Conservation (phyloP, 1,140 invertebrate genomes). For the Nephotettix cincticeps region DNA sequence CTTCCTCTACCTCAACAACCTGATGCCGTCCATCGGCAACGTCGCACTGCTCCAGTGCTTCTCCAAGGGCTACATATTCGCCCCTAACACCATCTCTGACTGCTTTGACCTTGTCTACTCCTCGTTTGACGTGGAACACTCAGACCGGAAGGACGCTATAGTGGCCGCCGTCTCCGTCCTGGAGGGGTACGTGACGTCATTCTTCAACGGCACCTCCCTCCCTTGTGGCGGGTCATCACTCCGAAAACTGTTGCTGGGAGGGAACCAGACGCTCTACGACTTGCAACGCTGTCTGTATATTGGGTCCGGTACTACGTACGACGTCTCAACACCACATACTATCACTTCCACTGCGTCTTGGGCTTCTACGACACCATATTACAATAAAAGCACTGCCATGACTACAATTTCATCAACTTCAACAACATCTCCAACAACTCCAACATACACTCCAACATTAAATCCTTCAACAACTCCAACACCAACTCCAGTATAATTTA, state of each 20-base stretch:
- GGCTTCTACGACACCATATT: too few species aligned
- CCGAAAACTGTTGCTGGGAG: neutral
- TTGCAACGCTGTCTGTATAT: neutral
- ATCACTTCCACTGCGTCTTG: neutral
- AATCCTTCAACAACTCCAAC: too few species aligned
- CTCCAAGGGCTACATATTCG: neutral
- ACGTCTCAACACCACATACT: neutral
- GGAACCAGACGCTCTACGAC: neutral
- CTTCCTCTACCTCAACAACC: neutral
- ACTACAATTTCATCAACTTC: too few species aligned
- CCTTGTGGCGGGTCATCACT: neutral
- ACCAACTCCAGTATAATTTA: too few species aligned
- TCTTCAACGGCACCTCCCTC: neutral
- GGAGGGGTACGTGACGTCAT: neutral
- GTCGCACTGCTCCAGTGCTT: neutral
- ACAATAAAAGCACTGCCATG: too few species aligned
- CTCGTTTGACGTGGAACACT: neutral
- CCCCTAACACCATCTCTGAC: neutral
- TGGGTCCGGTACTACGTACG: neutral
- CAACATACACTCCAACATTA: too few species aligned
- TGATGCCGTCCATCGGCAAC: neutral
- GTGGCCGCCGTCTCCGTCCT: neutral
- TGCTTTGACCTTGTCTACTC: neutral
- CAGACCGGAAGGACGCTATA: neutral
- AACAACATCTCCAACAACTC: too few species aligned